These are phyloP conservation scores for Neosalanx taihuensis DNA, from an alignment of 2,797 vertebrate species.

Conservation along the genomic window DNA sequence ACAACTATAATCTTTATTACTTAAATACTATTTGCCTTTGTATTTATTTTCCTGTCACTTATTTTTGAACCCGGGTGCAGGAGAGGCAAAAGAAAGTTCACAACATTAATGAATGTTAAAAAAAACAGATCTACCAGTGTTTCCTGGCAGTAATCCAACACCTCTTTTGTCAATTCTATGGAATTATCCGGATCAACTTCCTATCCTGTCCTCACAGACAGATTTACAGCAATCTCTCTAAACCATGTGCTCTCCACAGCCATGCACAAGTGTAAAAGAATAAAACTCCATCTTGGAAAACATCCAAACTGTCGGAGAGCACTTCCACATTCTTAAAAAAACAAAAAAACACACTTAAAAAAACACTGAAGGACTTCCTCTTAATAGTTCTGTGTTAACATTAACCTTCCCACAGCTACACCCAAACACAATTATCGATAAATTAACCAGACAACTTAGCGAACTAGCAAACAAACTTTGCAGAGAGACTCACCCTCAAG, in stretches of 20 bases:
- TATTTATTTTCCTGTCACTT: no score
- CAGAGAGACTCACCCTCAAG: not conserved
- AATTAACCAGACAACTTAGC: not conserved
- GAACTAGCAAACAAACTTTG: not conserved
- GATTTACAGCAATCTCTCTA: conserved; percentile 51
- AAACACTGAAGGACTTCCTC: not conserved
- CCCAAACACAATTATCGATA: not conserved
- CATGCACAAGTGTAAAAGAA: conserved; percentile 35
- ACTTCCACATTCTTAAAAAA: conserved; percentile 23
- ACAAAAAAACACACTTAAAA: not conserved
- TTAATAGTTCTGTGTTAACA: conserved; percentile 1
- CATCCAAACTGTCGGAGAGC: conserved; percentile 10
- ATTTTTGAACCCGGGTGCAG: no score
- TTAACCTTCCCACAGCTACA: not conserved
- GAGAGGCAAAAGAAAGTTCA: no score
- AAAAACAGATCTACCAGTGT: conserved; percentile 41
- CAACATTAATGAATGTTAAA: conserved; percentile 13
- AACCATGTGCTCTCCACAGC: conserved; percentile 34
- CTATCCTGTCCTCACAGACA: conserved; percentile 60
- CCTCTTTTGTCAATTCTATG: conserved; percentile 39
- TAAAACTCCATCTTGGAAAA: conserved; percentile 25
- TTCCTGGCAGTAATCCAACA: conserved; percentile 36
- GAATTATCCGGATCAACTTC: conserved; percentile 59
- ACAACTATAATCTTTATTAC: not conserved
- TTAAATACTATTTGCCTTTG: no score